A percentile compares a stretch with the other conserved stretches of the same genome.
Conservation (phyloP, 2,797 vertebrate genomes). For the Tachyglossus aculeatus region DNA sequence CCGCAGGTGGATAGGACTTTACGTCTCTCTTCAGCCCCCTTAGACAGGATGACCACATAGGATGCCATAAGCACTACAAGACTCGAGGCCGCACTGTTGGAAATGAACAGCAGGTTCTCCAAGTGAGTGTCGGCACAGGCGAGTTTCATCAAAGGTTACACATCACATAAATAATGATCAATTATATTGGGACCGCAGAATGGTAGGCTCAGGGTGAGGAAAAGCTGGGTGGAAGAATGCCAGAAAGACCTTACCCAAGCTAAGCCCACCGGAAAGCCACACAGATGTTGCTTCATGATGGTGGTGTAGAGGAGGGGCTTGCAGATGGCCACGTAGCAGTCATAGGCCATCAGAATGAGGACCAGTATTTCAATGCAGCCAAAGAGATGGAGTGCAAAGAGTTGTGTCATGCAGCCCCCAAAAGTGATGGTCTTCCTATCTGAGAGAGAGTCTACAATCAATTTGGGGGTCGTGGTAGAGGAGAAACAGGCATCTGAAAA, state of each 20-base stretch:
- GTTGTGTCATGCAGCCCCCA: constrained; percentile 36
- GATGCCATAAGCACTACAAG: constrained; percentile 3
- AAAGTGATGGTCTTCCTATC: constrained; percentile 20
- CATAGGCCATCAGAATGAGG: constrained; percentile 40
- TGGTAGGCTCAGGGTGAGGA: constrained; percentile 18
- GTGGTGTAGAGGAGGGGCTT: constrained; percentile 29
- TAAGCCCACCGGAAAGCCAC: not conserved
- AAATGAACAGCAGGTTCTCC: not conserved
- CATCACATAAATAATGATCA: constrained; percentile 39
- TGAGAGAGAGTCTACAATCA: constrained; percentile 10
- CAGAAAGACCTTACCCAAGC: constrained; percentile 15
- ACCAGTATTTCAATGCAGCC: constrained; percentile 42
- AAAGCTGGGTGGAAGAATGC: constrained; percentile 17
- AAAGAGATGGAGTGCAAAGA: constrained; percentile 39
- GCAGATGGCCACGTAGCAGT: constrained; percentile 49
- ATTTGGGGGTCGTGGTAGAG: not conserved
- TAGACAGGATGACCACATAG: not conserved
- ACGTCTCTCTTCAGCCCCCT: constrained; percentile 11
- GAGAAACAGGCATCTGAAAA: constrained; percentile 15
- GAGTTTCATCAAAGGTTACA: constrained; percentile 23
- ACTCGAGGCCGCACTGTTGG: not conserved
- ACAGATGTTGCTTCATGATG: constrained; percentile 12
- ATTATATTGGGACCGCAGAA: constrained; percentile 36
- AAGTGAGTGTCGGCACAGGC: constrained; percentile 12
- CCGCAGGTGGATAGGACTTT: constrained; percentile 23